Evolutionary conservation across 1,140 invertebrate species (phyloP), one percentile per base, ranked within the genome.

Genomic region (Contarinia nasturtii): DNA sequence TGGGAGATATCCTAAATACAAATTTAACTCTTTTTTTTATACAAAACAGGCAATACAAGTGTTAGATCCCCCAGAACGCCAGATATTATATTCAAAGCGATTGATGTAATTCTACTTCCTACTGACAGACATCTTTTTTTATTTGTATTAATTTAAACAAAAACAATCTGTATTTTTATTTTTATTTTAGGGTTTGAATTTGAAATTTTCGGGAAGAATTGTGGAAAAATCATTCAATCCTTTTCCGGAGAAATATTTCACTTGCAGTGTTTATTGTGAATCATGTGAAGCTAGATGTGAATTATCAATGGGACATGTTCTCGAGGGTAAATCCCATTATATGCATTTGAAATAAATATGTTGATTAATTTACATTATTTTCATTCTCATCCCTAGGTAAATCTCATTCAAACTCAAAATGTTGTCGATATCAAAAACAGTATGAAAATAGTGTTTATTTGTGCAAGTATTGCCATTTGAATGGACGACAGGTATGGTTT

Each of bases 201-300:
- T 82, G 44, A 84, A 83, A 59, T 86, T 86, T 57, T 78, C 70
- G 55, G 80, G 75, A 4, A 69, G 77, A 47, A 75, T 85, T 27
- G 70, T 71, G 37, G 76, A 75, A 51, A 66, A 66, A 41, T 59
- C 70, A 12, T 71, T 73, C 40, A 71, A 74, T 52, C 67, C 81
- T 40, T 86, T 86, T 65, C 78, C 82, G 17, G 79, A 86, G 54
- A 75, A 86, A 57, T 85, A 85, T 65, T 86, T 88, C 55, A 83
- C 82, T 0, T 89, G 85, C 60, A 69, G 73, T 10, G 63, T 70
- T 1, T 73, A 73, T 50, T 89, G 84, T 61, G 64, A 79, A 33
- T 80, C 81, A 22, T 89, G 85, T 66, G 71, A 69, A 57, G 63
- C 60, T 45, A 69, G 77, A n/a, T 89, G 86, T 58, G 66, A 62